These are phyloP conservation scores for Plusia festucae DNA, from an alignment of 2,888 invertebrate species.

Conservation along the genomic window DNA sequence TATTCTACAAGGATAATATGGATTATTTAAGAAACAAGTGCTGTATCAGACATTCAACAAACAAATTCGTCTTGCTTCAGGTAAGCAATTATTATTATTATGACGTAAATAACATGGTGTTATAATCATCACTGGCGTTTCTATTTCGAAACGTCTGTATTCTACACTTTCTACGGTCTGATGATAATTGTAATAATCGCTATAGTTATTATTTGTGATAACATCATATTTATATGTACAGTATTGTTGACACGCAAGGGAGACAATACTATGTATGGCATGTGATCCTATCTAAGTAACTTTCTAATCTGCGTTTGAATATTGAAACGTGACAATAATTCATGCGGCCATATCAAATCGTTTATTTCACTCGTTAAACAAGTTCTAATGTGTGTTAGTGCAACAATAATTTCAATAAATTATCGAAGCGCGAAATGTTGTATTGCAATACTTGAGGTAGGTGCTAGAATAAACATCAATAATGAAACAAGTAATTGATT, in stretches of 20 bases:
- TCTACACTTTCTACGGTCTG: conserved; percentile 72
- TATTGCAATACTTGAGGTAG: conserved; percentile 63
- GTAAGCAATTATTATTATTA: conserved; percentile 37
- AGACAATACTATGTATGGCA: conserved; percentile 45
- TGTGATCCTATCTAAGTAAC: conserved; percentile 71
- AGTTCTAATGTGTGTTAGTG: conserved; percentile 59
- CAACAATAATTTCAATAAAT: conserved; percentile 67
- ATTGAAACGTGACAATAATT: conserved; percentile 72
- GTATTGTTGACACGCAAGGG: conserved; percentile 68
- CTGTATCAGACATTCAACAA: conserved; percentile 3
- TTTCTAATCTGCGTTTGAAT: conserved; percentile 81
- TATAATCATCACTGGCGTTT: conserved; percentile 41
- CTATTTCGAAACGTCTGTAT: conserved; percentile 47
- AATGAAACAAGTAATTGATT: conserved; percentile 62
- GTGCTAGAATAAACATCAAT: conserved; percentile 57
- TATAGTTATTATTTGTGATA: conserved; percentile 72
- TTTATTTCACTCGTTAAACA: conserved; percentile 60
- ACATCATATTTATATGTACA: conserved; percentile 66
- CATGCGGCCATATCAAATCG: conserved; percentile 55
- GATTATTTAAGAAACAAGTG: conserved; percentile 15
- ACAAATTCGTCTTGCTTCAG: conserved; percentile 13
- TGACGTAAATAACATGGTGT: conserved; percentile 26
- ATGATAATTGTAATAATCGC: conserved; percentile 69
- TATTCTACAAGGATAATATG: conserved; percentile 10
- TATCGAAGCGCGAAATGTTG: conserved; percentile 63